Percentiles rank a stretch among this genome's conserved stretches.
Evolutionary conservation across 1,140 invertebrate genomes (phyloP).

Genomic region (Orius laevigatus): DNA sequence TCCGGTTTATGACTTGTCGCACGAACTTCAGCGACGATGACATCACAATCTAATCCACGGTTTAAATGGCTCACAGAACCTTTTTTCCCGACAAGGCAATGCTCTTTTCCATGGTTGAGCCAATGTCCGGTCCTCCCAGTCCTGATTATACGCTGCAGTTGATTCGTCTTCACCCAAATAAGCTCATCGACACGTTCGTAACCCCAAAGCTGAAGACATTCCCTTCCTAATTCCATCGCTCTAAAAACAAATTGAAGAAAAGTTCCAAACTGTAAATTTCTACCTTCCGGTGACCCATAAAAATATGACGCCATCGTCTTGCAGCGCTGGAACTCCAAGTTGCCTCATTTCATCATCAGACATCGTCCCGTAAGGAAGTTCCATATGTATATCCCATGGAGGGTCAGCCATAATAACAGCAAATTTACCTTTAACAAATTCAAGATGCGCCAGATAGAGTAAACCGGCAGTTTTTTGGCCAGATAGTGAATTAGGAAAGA

Average conservation of each 20-base stretch:
- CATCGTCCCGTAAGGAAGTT: conserved; percentile 97
- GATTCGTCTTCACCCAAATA: conserved; percentile 99
- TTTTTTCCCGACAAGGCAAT: conserved; percentile 93
- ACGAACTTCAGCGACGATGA: conserved; percentile 93
- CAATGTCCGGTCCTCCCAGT: conserved; percentile 94
- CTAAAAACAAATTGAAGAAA: conserved; percentile 29
- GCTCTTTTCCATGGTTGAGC: conserved; percentile 97
- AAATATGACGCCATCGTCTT: conserved; percentile 92
- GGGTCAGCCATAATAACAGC: conserved; percentile 92
- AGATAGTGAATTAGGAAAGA: too few species aligned
- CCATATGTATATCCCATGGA: conserved; percentile 98
- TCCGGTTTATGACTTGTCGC: conserved; percentile 97
- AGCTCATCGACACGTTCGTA: conserved; percentile 94
- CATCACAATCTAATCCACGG: conserved; percentile 88
- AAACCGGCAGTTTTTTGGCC: too few species aligned
- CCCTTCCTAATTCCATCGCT: conserved; percentile 91
- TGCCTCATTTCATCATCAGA: conserved; percentile 97
- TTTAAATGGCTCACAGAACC: conserved; percentile 84
- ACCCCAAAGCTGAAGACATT: conserved; percentile 84
- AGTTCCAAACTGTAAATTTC: conserved; percentile 2
- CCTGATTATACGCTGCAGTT: conserved; percentile 88
- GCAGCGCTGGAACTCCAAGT: conserved; percentile 72
- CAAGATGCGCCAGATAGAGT: too few species aligned
- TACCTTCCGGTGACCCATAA: conserved; percentile 90
- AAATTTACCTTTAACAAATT: conserved; percentile 52